A percentile compares a stretch with the other conserved stretches of the same genome.
phyloP scores from a whole-genome alignment of 2,113 vertebrate species.

The Pterophyllum scalare region DNA sequence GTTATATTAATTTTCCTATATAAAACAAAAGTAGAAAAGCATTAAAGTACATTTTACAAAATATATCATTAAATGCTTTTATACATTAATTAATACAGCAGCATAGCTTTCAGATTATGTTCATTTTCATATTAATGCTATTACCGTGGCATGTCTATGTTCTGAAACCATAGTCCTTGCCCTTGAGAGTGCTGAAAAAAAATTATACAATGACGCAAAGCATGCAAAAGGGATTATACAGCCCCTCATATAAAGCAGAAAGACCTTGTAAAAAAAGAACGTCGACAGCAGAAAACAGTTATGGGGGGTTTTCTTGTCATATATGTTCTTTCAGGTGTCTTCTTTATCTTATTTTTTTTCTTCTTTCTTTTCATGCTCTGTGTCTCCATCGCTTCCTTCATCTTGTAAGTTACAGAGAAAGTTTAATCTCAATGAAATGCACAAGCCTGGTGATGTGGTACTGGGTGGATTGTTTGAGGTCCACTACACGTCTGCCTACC shows the following conservation, averaged over 20 bases:
- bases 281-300: not conserved
- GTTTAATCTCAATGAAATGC: constrained; percentile 58
- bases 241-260: not conserved
- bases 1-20: not conserved
- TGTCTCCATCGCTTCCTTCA: constrained; percentile 7
- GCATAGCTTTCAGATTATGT: not conserved
- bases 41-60: not conserved
- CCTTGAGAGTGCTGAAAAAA: not conserved
- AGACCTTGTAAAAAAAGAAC: not conserved
- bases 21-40: not conserved
- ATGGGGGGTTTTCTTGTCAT: constrained; percentile 26
- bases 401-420: constrained; percentile 49
- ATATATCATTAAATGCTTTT: not conserved
- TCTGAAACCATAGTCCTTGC: not conserved
- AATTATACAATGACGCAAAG: not conserved
- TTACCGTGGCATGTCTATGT: not conserved
- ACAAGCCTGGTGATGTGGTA: constrained; percentile 60
- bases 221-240: not conserved
- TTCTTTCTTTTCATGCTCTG: not conserved
- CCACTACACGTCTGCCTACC: constrained; percentile 58
- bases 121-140: not conserved
- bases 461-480: constrained; percentile 67
- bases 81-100: not conserved
- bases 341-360: not conserved
- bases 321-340: not conserved